A percentile compares a stretch with the other conserved stretches of the same genome.
phyloP scores from a whole-genome alignment of 2,888 invertebrate species.

The Resseliella maxima region DNA sequence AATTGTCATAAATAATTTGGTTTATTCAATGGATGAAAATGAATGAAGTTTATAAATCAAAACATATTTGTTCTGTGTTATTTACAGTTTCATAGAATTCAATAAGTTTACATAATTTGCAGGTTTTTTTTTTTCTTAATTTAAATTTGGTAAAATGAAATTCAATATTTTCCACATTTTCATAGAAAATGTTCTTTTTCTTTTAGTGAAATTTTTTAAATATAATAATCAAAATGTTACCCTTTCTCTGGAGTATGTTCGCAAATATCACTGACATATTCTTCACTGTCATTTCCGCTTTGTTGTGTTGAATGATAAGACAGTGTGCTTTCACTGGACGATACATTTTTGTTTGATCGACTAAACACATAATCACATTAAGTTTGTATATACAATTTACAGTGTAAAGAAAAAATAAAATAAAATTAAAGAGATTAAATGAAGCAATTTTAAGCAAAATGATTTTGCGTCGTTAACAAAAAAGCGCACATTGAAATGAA shows the following conservation, averaged over 20 bases:
- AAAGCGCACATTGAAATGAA: too few relatives aligned
- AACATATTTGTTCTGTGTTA: neutral
- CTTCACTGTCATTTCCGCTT: neutral
- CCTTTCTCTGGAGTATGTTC: neutral
- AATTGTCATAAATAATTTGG: too few relatives aligned
- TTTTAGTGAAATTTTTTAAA: neutral
- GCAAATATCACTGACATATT: neutral
- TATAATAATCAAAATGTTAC: neutral
- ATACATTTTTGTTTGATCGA: neutral
- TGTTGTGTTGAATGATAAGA: conserved; percentile 37
- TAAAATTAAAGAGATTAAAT: neutral
- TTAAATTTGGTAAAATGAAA: too few relatives aligned
- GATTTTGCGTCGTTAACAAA: too few relatives aligned
- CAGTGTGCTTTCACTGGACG: conserved; percentile 4
- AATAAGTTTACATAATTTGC: too few relatives aligned
- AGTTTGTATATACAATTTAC: neutral
- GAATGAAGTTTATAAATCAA: too few relatives aligned
- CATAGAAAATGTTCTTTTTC: neutral
- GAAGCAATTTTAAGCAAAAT: neutral
- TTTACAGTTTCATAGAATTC: too few relatives aligned
- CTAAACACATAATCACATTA: conserved; percentile 7
- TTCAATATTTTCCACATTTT: neutral
- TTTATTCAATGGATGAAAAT: too few relatives aligned
- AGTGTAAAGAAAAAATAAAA: neutral
- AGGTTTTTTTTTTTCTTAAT: neutral